Base-by-base conservation (phyloP, 2,113 vertebrate genomes). In the Monopterus albus region DNA sequence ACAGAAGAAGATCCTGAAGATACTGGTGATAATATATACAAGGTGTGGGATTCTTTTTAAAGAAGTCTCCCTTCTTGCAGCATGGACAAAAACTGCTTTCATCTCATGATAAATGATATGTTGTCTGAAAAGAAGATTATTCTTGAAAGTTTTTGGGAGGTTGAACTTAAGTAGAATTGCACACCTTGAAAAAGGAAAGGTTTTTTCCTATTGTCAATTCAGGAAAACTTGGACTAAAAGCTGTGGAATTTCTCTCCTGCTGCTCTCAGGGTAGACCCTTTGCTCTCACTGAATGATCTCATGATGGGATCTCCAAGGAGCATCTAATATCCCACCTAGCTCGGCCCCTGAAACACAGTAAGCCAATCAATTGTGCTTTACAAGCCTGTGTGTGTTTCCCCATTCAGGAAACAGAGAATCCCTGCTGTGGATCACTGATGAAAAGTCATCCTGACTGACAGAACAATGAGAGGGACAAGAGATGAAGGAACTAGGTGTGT, bases 361-460 rank as follows among this genome's bases (percentile, higher is more conserved):
- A 90, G 90, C 88, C 89, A 87, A 78, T 91, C 87, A 80, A 43
- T 57, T 81, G 51, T 78, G 75, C 73, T 90, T 85, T 78, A 84
- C 60, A 78, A 78, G 28, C 47, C 51, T 42, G 29, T 58, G 62
- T 49, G 55, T 64, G 72, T 75, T 69, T 72, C 63, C 69, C 68
- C 65, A 56, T 79, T 84, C 72, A 70, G 63, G 67, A 87, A 75
- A 62, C 15, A 51, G 68, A 49, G 60, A 39, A 23, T 62, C 51
- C 74, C 82, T 68, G 66, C 78, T 78, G 62, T 57, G 84, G 65
- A 77, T 69, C 71, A 26, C 42, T 26, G 63, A 63, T 51, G 46
- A 35, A 58, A 66, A 59, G 43, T 17, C 72, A 83, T 77, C 72
- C 71, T 82, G 77, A 82, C 72, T 90, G 81, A 82, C 80, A 85